Evolutionary conservation across 1,140 invertebrate species (phyloP), one percentile per base, ranked within the genome.

Genomic region (Drosophila grimshawi): DNA sequence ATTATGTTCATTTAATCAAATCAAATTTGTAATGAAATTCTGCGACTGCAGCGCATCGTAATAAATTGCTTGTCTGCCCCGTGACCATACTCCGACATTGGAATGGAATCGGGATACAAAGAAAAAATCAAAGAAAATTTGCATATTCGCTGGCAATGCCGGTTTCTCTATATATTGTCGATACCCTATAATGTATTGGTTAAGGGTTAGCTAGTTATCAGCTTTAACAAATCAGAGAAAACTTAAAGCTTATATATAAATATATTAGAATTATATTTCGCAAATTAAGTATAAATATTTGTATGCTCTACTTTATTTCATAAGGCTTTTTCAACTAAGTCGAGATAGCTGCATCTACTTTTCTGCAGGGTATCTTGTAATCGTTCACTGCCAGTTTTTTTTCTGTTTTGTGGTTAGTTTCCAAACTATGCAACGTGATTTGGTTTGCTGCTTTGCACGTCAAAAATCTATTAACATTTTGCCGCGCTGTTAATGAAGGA

Each of bases 1-100:
- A 86, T 86, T 86, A 86, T 80, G 77, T 80, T 60, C 75, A 62
- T 86, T 78, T 81, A 86, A 86, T 81, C 81, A 81, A 78, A 81
- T 85, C 78, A 72, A 86, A 77, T 78, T 68, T 71, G 63, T 86
- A 86, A 86, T 86, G 81, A 78, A 86, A 78, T 86, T 86, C 69
- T 64, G 51, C 71, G 64, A 66, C 72, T 76, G 72, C 80, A 72
- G 39, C 56, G 55, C 52, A 65, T 52, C 51, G 74, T 62, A 76
- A 69, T 72, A 80, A 72, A 65, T 77, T 77, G 37, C 61, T 69
- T 60, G 66, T 61, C 51, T 32, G 52, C 6, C 51, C 52, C 39
- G 39, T n/a, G 52, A 27, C 39, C 30, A 45, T 11, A 30, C n/a
- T 11, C 7, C 41, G 39, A 10, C 30, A 45, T 33, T 46, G 19